Percentiles rank a stretch among this genome's conserved stretches.
These are phyloP conservation scores for Boleophthalmus pectinirostris DNA, from an alignment of 2,113 vertebrate genomes.

Conservation along the genomic window DNA sequence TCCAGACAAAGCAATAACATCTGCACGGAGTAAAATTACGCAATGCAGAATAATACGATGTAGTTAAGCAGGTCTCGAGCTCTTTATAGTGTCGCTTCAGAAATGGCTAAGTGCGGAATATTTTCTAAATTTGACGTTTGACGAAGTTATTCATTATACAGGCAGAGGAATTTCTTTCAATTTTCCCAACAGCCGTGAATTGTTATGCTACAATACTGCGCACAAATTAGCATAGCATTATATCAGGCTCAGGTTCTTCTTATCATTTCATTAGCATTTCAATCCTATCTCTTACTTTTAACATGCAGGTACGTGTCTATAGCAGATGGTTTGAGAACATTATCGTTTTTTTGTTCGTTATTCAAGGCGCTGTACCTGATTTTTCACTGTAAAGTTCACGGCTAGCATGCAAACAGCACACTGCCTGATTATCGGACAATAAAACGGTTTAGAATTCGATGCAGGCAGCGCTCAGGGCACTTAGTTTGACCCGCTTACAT, in stretches of 20 bases:
- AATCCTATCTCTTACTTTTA: neutral
- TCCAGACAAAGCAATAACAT: too few species aligned
- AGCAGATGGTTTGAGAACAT: slow-evolving; percentile 19
- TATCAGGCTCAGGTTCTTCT: neutral
- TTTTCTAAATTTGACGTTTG: neutral
- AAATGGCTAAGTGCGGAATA: neutral
- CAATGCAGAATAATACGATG: neutral
- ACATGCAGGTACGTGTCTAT: slow-evolving; percentile 16
- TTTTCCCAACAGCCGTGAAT: neutral
- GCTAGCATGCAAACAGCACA: too few species aligned
- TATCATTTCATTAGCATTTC: neutral
- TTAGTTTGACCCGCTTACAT: too few species aligned
- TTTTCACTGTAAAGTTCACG: too few species aligned
- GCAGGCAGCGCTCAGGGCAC: too few species aligned
- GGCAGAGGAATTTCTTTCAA: neutral
- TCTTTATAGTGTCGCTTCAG: neutral
- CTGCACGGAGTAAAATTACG: neutral
- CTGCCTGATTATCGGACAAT: too few species aligned
- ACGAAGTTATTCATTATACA: neutral
- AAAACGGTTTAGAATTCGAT: too few species aligned
- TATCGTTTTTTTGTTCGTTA: too few species aligned
- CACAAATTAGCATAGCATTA: neutral
- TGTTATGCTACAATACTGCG: neutral
- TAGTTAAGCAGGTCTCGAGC: neutral
- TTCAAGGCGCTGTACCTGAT: too few species aligned